Evolutionary conservation across 2,113 vertebrate species (phyloP), one percentile per base, ranked within the genome.

Genomic region (Ciconia stormi): DNA sequence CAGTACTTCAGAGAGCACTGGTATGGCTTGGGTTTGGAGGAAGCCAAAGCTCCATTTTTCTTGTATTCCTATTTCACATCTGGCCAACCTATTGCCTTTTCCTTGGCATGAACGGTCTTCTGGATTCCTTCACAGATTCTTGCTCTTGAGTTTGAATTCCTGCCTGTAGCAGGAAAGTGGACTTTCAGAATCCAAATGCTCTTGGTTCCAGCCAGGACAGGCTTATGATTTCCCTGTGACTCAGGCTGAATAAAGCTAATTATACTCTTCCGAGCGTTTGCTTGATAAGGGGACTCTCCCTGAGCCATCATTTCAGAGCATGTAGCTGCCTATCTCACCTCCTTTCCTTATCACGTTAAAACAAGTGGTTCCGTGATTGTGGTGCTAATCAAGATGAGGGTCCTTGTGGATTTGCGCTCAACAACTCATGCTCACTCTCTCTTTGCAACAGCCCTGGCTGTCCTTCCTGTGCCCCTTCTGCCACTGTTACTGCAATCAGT

Each of bases 361-460:
- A 92, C 80, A 93, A 97, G 56, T 91, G 58, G 30, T 56, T 96
- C 71, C 0, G 11, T 97, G 92, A 91, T 38, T 93, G 90, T 86
- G 58, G 74, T 88, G 40, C 78, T 96, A 97, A 96, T 94, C 84
- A 93, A 91, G 87, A 96, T 87, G 73, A 93, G 50, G 49, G 53
- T 80, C 93, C 92, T 94, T 91, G 62, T 62, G 93, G 87, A 85
- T 88, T 93, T 91, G 62, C 85, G 62, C 78, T 96, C 70, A 79
- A n/a, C 63, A 93, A n/a, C 50, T 89, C 56, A 22, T 6, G 25
- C 36, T 87, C 46, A 12, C 23, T 81, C 20, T 44, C 30, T 73
- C 49, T 78, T 78, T 93, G 61, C 36, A 59, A 65, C 26, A 79
- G 27, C 49, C 23, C 23, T 67, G 10, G 4, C 6, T 93, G 91